Conservation (phyloP, 2,797 vertebrate species). For the Trachurus trachurus region DNA sequence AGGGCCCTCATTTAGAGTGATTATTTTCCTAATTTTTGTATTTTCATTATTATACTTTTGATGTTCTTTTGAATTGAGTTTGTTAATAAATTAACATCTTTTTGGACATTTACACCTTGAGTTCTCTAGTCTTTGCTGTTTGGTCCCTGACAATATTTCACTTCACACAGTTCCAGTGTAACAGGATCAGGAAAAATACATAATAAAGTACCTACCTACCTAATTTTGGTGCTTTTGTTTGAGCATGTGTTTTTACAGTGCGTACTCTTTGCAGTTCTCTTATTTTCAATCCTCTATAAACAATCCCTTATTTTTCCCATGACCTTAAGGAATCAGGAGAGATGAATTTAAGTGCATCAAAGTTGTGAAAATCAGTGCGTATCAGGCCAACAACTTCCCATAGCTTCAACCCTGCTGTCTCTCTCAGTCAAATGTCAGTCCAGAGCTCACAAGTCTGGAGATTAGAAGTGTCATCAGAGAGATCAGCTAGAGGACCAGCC, state of each 20-base stretch:
- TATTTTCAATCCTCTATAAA: background rate
- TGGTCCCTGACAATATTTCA: too few relatives aligned
- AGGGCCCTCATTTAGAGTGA: too few relatives aligned
- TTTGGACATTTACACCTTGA: too few relatives aligned
- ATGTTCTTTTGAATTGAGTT: too few relatives aligned
- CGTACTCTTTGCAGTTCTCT: background rate
- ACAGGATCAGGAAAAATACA: background rate
- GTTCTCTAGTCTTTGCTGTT: too few relatives aligned
- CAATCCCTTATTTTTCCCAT: constrained; percentile 1
- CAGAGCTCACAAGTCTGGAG: background rate
- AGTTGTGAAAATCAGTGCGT: background rate
- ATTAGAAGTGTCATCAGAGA: background rate
- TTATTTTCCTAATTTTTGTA: too few relatives aligned
- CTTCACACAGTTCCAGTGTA: too few relatives aligned
- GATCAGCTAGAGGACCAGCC: background rate
- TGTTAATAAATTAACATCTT: too few relatives aligned
- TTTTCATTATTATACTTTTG: too few relatives aligned
- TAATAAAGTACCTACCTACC: too few relatives aligned
- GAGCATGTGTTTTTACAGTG: background rate
- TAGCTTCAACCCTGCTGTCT: background rate
- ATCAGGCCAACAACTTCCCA: background rate
- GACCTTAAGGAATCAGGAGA: background rate
- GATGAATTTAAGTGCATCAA: background rate
- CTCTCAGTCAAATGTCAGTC: background rate
- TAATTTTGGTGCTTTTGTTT: background rate